Base-by-base conservation (phyloP, 2,113 vertebrate genomes). In the Carettochelys insculpta region DNA sequence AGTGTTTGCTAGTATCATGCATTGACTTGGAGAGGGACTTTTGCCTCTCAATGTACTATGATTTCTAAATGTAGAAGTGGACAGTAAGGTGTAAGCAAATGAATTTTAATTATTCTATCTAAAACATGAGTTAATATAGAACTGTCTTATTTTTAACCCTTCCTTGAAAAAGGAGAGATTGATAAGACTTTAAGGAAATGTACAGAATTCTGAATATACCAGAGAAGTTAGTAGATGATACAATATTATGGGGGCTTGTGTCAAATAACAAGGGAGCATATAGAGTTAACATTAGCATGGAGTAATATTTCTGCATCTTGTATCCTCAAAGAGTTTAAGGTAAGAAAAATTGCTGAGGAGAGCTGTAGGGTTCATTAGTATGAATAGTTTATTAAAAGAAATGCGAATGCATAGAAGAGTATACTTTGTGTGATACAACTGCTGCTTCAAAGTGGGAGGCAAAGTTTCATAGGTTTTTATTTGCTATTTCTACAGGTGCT, bases 401-500 rank as follows among this genome's bases (percentile, higher is more conserved):
- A 73, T 52, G 53, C 2, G 3, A 94, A 45, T 52, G 48, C 80
- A 31, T 91, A 92, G 85, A 45, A 53, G 92, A 86, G 89, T 92
- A 51, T 83, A 71, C 6, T 87, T 96, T 73, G 45, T 80, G 68
- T 78, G 0, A 96, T 78, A 71, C 87, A 93, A 65, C 85, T 90
- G 71, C 76, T 81, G 51, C 65, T 94, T 89, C 34, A 11, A 34
- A 88, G 78, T 38, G 20, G 87, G n/a, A 83, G 14, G 71, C 45
- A 77, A 48, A 7, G n/a, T 61, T 94, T 92, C 22, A 27, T 50
- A 75, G 20, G 29, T 45, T 91, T 94, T 89, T 86, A 79, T 91
- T 95, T 94, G 84, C 54, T 80, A 3, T 90, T 94, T 93, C 56
- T 91, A 81, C 54, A 94, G 82, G 94, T 94, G 92, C 92, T 95